Evolutionary conservation across 2,888 invertebrate species (phyloP).

Genomic region (Cheilosia impressa): DNA sequence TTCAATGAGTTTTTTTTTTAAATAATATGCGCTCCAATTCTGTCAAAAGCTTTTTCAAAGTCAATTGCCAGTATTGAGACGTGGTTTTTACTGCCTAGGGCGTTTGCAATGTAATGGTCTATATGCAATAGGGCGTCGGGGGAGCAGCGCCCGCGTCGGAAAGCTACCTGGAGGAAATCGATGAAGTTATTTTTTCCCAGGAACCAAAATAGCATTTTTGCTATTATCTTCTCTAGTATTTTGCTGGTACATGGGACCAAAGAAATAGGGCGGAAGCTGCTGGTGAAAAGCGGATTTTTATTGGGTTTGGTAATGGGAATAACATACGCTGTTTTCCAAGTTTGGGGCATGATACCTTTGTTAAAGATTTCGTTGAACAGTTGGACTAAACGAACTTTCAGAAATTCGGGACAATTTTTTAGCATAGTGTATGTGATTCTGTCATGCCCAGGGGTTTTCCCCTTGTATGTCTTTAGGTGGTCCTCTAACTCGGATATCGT

Average conservation of each 20-base stretch:
- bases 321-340: not conserved
- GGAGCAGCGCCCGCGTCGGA: not conserved
- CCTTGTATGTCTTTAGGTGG: not conserved
- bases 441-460: not conserved
- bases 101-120: too few species aligned
- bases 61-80: too few species aligned
- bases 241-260: not conserved
- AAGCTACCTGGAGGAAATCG: not conserved
- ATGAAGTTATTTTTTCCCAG: not conserved
- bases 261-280: conserved; percentile 7
- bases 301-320: not conserved
- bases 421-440: not conserved
- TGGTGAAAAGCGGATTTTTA: not conserved
- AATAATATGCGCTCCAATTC: too few species aligned
- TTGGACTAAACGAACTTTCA: not conserved
- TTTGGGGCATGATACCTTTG: conserved; percentile 1
- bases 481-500: not conserved
- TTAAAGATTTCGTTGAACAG: conserved; percentile 5
- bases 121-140: not conserved
- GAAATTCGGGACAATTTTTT: not conserved
- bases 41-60: too few species aligned
- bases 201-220: not conserved
- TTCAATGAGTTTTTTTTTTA: too few species aligned
- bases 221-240: conserved; percentile 2
- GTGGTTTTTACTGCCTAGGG: too few species aligned